Evolutionary conservation across 2,797 vertebrate genomes (phyloP).

Genomic region (Echeneis naucrates): DNA sequence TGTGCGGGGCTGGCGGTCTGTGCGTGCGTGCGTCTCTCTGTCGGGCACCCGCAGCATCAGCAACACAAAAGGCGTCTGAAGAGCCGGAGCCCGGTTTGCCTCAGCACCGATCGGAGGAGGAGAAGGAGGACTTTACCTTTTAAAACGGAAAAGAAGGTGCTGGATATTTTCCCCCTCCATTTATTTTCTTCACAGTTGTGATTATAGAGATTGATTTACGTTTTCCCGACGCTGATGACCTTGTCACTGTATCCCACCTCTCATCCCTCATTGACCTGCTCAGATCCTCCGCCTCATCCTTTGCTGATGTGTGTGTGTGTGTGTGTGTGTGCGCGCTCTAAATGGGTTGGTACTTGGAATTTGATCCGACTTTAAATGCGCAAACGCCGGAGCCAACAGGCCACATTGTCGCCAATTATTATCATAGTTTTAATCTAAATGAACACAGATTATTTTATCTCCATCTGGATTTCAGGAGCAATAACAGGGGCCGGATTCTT

Average conservation of each 20-base stretch:
- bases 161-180: constrained; percentile 28
- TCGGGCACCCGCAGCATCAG: constrained; percentile 87
- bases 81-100: constrained; percentile 52
- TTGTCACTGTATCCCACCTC: constrained; percentile 74
- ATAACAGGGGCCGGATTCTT: constrained; percentile 68
- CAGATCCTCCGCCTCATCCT: constrained; percentile 70
- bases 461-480: not conserved
- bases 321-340: constrained; percentile 41
- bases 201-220: constrained; percentile 21
- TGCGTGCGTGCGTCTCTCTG: constrained; percentile 80
- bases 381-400: constrained; percentile 60
- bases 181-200: constrained; percentile 14
- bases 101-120: constrained; percentile 38
- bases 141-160: constrained; percentile 47
- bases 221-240: constrained; percentile 74
- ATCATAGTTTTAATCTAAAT: not conserved
- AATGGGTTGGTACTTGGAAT: constrained; percentile 58
- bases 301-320: constrained; percentile 61
- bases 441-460: not conserved
- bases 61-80: constrained; percentile 83
- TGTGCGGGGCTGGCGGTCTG: constrained; percentile 69
- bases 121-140: constrained; percentile 35
- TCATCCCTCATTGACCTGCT: constrained; percentile 72
- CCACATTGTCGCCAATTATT: not conserved
- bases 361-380: constrained; percentile 63